phyloP scores from a whole-genome alignment of 2,888 invertebrate species.

The Boloria euphrosyne region DNA sequence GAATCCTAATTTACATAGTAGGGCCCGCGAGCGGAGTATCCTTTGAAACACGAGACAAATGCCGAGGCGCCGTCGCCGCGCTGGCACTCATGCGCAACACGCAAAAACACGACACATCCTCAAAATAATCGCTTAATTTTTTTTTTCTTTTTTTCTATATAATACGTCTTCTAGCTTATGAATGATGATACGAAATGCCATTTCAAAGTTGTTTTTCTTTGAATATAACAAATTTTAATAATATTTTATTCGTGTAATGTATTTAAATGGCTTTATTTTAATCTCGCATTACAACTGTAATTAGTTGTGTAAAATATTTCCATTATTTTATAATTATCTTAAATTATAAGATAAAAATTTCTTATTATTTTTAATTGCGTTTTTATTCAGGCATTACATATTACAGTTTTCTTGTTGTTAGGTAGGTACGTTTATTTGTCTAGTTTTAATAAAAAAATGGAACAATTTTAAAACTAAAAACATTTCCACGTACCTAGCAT shows the following conservation, averaged over 20 bases:
- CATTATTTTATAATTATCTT: not conserved
- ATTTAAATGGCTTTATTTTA: not conserved
- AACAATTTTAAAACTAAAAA: too few species aligned
- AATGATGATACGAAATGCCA: conserved; percentile 45
- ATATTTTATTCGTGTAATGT: not conserved
- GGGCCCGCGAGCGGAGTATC: conserved; percentile 44
- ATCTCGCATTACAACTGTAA: not conserved
- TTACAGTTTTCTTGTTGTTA: too few species aligned
- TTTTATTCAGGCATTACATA: too few species aligned
- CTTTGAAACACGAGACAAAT: conserved; percentile 59
- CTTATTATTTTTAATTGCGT: too few species aligned
- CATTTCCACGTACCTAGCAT: too few species aligned
- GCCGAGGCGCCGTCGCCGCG: conserved; percentile 54
- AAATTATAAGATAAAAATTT: too few species aligned
- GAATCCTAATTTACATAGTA: conserved; percentile 31
- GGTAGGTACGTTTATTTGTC: too few species aligned
- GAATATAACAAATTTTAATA: not conserved
- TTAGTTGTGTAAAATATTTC: not conserved
- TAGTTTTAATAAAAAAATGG: too few species aligned
- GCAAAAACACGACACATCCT: conserved; percentile 63
- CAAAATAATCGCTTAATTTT: conserved; percentile 52
- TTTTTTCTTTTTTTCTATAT: conserved; percentile 42
- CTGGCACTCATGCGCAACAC: conserved; percentile 54
- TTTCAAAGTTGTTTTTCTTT: conserved; percentile 35
- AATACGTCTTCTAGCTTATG: conserved; percentile 43